Base-by-base conservation (phyloP, 2,113 vertebrate species). In the Pachyramphus minor region DNA sequence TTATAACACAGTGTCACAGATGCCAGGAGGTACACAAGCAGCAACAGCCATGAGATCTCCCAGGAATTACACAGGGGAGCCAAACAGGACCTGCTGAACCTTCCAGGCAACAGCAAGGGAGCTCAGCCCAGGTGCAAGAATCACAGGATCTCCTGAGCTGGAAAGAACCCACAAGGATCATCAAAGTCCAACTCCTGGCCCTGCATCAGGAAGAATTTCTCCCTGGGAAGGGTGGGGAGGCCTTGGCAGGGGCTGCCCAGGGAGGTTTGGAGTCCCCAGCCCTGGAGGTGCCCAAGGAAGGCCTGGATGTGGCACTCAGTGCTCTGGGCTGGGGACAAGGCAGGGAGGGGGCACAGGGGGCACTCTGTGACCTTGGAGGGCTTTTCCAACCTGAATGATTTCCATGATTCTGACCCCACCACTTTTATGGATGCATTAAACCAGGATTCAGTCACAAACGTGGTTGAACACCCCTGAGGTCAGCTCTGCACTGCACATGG, bases 281-380 rank as follows among this genome's bases (percentile, higher is more conserved):
- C 76, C 75, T 80, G 75, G 4, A n/a, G 56, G 24, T 25, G 66
- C 7, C 56, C 56, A 0, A 39, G 56, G 64, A 45, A 30, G 0
- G 0, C 0, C 74, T 72, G 85, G 20, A 1, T 0, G 14, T 49
- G 75, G 9, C 35, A 72, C 58, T 31, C 1, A 80, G 58, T 0
- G 58, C 56, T 25, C 66, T 30, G 39, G 27, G 53, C 33, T 47
- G 45, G 73, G 31, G 33, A 69, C 45, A 37, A 2, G 47, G 41
- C 30, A 58, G 50, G 35, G 0, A 66, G 2, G 0, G 2, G 42
- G 35, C 58, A 73, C 42, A 50, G 37, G 0, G 0, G 4, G 44
- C 35, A 5, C 8, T 59, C 4, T 0, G 0, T 23, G 55, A 3
- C 1, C 56, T 7, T 3, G 59, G 11, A 50, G 44, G 4, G 42